Evolutionary conservation across 2,113 vertebrate species (phyloP).

Genomic region (Fregetta grallaria): DNA sequence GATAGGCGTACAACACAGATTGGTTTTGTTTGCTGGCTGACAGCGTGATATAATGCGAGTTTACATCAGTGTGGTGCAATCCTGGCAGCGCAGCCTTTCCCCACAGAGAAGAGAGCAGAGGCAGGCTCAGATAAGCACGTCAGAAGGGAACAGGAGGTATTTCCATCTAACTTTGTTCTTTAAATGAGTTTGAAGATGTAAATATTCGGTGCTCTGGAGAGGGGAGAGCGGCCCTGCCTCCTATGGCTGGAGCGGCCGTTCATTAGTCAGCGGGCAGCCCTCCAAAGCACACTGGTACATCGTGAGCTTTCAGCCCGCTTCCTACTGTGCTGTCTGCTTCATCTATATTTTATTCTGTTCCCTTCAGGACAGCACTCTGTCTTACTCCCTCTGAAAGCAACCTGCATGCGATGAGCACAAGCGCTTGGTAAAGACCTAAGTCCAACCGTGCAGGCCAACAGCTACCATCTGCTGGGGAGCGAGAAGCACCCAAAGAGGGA

Average conservation of each 20-base stretch:
- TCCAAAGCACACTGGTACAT: neutral
- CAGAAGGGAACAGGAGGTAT: neutral
- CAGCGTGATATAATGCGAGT: accelerated
- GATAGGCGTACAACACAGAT: neutral
- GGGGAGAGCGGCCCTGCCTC: neutral
- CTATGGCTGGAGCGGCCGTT: accelerated
- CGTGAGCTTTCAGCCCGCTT: neutral
- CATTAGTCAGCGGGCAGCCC: neutral
- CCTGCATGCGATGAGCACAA: neutral
- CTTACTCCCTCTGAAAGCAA: neutral
- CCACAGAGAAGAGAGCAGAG: neutral
- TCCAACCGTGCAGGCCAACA: neutral
- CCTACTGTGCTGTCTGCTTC: neutral
- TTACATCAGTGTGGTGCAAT: neutral
- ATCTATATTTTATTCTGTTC: neutral
- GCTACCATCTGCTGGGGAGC: neutral
- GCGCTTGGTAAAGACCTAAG: neutral
- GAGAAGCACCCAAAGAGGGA: neutral
- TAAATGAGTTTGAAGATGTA: neutral
- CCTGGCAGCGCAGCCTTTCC: neutral
- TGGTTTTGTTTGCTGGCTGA: neutral
- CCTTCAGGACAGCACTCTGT: neutral
- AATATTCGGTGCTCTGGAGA: neutral
- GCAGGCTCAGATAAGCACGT: neutral
- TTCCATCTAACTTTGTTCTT: neutral